These are phyloP conservation scores for Stratiolaelaps scimitus DNA, from an alignment of 1,140 invertebrate species.

Conservation along the genomic window DNA sequence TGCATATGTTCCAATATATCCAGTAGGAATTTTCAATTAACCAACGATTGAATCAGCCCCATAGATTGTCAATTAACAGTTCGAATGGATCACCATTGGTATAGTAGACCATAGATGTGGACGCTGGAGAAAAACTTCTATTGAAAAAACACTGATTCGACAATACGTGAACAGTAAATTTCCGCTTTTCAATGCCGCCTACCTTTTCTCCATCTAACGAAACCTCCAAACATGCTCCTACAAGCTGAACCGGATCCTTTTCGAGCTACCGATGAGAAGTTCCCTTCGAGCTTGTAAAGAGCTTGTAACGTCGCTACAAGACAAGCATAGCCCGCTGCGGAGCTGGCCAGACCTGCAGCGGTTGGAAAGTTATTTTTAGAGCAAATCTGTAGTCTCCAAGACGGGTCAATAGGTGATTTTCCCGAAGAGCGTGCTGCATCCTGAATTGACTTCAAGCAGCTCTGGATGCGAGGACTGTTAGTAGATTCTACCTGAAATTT, in stretches of 20 bases:
- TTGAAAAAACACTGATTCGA: no score
- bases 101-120: no score
- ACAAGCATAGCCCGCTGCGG: conserved; percentile 93
- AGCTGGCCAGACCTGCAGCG: conserved; percentile 91
- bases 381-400: conserved; percentile 69
- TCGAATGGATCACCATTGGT: no score
- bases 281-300: conserved; percentile 60
- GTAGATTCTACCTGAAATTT: conserved; percentile 54
- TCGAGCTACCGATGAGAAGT: conserved; percentile 53
- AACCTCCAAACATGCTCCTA: conserved; percentile 83
- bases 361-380: conserved; percentile 98
- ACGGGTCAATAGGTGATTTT: conserved; percentile 29
- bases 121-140: no score
- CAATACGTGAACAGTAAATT: no score
- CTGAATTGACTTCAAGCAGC: conserved; percentile 61
- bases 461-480: conserved; percentile 56
- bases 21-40: no score
- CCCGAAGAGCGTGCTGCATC: background rate
- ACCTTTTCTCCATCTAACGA: conserved; percentile 62
- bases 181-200: no score
- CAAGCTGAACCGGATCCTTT: conserved; percentile 91
- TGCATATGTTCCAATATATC: no score
- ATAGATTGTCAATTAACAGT: no score
- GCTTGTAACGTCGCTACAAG: conserved; percentile 58
- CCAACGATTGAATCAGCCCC: no score